Percentiles rank a stretch among this genome's conserved stretches.
Evolutionary conservation across 2,797 vertebrate genomes (phyloP).

Genomic region (Gymnocypris eckloni): DNA sequence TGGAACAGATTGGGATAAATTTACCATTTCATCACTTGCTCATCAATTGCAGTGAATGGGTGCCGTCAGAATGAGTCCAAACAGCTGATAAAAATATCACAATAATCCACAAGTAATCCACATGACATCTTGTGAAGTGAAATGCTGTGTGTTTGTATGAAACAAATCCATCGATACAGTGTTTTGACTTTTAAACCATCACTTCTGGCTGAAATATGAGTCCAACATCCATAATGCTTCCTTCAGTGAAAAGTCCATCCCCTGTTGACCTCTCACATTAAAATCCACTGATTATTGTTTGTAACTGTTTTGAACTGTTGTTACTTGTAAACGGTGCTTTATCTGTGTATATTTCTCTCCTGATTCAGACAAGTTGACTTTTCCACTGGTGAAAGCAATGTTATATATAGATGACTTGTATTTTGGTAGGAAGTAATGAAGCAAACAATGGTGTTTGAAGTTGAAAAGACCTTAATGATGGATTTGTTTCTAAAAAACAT

Average conservation of each 20-base stretch:
- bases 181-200: background rate
- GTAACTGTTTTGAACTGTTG: too few species aligned
- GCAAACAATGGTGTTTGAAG: background rate
- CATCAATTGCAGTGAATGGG: background rate
- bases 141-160: background rate
- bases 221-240: background rate
- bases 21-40: background rate
- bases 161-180: background rate
- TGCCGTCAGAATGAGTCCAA: background rate
- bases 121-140: background rate
- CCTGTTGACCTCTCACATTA: too few species aligned
- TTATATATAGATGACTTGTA: background rate
- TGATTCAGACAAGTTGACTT: too few species aligned
- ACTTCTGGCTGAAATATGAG: background rate
- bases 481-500: background rate
- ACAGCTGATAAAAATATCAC: background rate
- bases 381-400: too few species aligned
- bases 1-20: background rate
- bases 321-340: too few species aligned
- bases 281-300: too few species aligned
- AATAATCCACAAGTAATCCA: background rate
- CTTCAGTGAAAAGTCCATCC: background rate
- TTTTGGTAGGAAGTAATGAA: background rate
- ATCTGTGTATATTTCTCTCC: too few species aligned
- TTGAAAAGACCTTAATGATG: background rate